Evolutionary conservation across 2,888 invertebrate genomes (phyloP).

Genomic region (Oeneis ivallda): DNA sequence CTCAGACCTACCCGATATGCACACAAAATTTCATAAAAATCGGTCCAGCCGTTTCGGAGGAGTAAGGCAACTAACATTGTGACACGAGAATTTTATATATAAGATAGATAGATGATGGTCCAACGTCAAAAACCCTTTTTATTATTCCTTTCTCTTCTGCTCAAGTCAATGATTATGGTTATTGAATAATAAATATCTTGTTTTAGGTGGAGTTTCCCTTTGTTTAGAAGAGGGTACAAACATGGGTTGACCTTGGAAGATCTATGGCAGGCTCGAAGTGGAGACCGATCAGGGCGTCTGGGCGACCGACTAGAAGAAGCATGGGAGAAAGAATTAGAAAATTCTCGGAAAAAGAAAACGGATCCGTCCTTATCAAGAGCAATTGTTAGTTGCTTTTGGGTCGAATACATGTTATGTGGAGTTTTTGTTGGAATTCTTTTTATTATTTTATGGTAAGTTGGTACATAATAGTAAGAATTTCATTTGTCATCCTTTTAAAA

Average conservation of each 20-base stretch:
- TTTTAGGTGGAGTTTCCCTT: conserved; percentile 85
- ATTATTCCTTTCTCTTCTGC: too few species aligned
- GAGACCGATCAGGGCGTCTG: conserved; percentile 84
- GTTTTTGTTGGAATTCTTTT: conserved; percentile 80
- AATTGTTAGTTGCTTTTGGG: conserved; percentile 82
- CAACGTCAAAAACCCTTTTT: too few species aligned
- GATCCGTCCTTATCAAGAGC: conserved; percentile 83
- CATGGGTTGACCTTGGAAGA: conserved; percentile 84
- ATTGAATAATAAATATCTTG: background rate
- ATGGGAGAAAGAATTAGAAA: conserved; percentile 82
- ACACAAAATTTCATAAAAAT: too few species aligned
- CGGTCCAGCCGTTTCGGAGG: too few species aligned
- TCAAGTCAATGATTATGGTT: background rate
- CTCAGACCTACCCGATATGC: too few species aligned
- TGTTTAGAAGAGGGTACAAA: conserved; percentile 84
- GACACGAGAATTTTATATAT: too few species aligned
- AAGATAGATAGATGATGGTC: too few species aligned
- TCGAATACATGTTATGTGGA: conserved; percentile 83
- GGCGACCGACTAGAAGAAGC: conserved; percentile 85
- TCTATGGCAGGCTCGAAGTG: conserved; percentile 83
- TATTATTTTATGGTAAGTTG: conserved; percentile 80
- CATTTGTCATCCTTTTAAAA: background rate
- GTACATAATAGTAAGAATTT: background rate
- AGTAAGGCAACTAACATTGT: too few species aligned
- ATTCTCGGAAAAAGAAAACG: conserved; percentile 68